Percentiles rank a stretch among this genome's conserved stretches.
Conservation (phyloP, 2,888 invertebrate species). For the Pseudococcus jackbeardsleyi region DNA sequence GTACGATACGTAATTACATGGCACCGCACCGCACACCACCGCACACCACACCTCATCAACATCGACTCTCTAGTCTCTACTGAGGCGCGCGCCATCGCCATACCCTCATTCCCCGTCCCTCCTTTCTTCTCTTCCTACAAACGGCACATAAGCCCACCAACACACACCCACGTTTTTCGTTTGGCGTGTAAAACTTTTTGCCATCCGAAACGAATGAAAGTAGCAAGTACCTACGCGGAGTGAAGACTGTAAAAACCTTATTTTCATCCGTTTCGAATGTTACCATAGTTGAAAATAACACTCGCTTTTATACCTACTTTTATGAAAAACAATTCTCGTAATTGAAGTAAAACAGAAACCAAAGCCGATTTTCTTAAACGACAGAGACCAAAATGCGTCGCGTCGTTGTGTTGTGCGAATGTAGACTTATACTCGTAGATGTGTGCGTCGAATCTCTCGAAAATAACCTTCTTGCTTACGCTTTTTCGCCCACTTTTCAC, state of each 20-base stretch:
- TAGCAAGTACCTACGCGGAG: too few relatives aligned
- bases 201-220: not conserved
- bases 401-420: too few relatives aligned
- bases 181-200: not conserved
- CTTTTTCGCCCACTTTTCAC: too few relatives aligned
- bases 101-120: not conserved
- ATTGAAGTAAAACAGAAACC: constrained; percentile 19
- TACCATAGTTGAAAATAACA: constrained; percentile 18
- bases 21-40: too few relatives aligned
- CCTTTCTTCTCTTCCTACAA: not conserved
- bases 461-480: too few relatives aligned
- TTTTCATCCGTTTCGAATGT: constrained; percentile 3
- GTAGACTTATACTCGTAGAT: too few relatives aligned
- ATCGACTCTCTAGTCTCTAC: too few relatives aligned
- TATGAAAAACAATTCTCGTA: constrained; percentile 24
- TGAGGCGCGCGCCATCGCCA: too few relatives aligned
- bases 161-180: not conserved
- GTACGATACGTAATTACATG: too few relatives aligned
- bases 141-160: not conserved
- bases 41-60: too few relatives aligned
- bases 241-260: not conserved
- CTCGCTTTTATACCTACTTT: not conserved
- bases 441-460: too few relatives aligned
- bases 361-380: constrained; percentile 1
- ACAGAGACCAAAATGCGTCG: not conserved